These are phyloP conservation scores for Pelmatolapia mariae DNA, from an alignment of 2,113 vertebrate genomes.

Conservation along the genomic window DNA sequence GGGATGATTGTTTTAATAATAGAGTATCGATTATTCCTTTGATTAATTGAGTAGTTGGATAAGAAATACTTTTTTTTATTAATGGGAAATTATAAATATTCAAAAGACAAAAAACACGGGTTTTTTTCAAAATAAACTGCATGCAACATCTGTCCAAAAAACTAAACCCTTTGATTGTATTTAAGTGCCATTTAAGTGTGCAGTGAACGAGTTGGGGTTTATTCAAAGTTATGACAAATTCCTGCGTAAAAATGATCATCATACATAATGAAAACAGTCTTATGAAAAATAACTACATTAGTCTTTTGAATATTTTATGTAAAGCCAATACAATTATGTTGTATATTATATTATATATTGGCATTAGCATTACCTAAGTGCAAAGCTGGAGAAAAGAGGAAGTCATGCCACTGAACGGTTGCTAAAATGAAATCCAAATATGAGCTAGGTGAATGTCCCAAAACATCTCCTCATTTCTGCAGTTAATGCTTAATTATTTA, in stretches of 20 bases:
- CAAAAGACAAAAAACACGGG: neutral
- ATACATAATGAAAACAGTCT: neutral
- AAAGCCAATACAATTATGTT: neutral
- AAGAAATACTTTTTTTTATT: neutral
- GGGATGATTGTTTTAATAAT: neutral
- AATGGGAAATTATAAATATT: neutral
- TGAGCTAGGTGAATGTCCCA: neutral
- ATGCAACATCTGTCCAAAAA: neutral
- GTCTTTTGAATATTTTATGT: neutral
- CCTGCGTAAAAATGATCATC: neutral
- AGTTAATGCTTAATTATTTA: neutral
- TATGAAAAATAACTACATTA: neutral
- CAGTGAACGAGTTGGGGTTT: neutral
- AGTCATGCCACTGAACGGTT: neutral
- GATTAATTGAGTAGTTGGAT: neutral
- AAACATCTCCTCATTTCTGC: neutral
- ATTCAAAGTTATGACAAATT: neutral
- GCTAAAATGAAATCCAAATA: neutral
- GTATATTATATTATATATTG: neutral
- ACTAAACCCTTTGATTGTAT: neutral
- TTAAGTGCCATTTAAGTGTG: neutral
- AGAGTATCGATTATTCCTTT: neutral
- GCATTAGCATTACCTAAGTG: neutral
- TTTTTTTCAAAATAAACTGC: neutral
- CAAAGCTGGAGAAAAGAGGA: neutral